Evolutionary conservation across 2,888 invertebrate species (phyloP).

Genomic region (Gastrophysa polygoni): DNA sequence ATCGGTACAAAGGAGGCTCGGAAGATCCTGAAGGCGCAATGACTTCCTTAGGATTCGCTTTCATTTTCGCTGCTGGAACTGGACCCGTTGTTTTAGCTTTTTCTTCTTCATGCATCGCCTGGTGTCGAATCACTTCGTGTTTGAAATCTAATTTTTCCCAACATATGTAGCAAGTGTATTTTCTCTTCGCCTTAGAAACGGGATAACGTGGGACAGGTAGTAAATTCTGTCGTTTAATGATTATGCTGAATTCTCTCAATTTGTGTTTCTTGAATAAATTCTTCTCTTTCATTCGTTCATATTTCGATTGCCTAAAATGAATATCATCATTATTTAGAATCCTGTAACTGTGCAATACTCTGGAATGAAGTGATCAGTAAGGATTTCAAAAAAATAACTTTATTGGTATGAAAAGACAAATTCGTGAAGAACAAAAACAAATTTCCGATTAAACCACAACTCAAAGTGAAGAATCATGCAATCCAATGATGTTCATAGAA

Average conservation of each 20-base stretch:
- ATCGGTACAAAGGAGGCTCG: slow-evolving; percentile 3
- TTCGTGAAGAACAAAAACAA: too few relatives aligned
- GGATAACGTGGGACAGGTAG: not conserved
- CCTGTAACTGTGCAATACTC: too few relatives aligned
- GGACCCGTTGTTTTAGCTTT: slow-evolving; percentile 14
- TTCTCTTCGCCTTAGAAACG: slow-evolving; percentile 16
- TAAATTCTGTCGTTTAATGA: not conserved
- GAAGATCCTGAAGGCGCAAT: not conserved
- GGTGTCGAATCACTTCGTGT: slow-evolving; percentile 28
- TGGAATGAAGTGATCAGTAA: too few relatives aligned
- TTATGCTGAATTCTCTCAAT: not conserved
- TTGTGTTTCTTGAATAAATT: not conserved
- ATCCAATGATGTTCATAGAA: too few relatives aligned
- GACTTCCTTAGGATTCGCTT: not conserved
- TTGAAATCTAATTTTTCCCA: slow-evolving; percentile 30
- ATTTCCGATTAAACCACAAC: too few relatives aligned
- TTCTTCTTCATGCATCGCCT: slow-evolving; percentile 25
- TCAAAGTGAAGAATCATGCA: too few relatives aligned
- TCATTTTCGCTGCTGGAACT: not conserved
- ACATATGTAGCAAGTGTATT: slow-evolving; percentile 36
- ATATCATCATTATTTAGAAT: not conserved
- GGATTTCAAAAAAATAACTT: not conserved
- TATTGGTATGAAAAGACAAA: not conserved
- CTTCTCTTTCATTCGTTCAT: not conserved
- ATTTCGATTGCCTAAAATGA: not conserved